Base-by-base conservation (phyloP, 2,113 vertebrate genomes). In the Phrynosoma blainvillii region DNA sequence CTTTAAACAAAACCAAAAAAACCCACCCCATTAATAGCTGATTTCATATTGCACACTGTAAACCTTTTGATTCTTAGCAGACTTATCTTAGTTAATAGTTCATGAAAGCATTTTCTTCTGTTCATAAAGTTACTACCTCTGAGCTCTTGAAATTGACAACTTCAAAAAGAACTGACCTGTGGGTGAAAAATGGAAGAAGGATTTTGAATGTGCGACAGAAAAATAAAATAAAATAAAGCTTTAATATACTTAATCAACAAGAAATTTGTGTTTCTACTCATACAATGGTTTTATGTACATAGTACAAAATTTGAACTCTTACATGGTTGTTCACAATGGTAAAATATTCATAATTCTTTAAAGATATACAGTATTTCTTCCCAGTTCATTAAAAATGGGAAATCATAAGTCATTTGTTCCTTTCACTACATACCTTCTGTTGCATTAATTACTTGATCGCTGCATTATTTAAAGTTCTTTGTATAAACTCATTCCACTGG, bases 121-220 rank as follows among this genome's bases (percentile, higher is more conserved):
- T 80, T 85, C 81, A 54, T 93, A 78, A 89, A 62, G 11, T 85
- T 85, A 82, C 66, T 79, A 52, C 76, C 42, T 86, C 47, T 70
- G 89, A 86, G 27, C 52, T 84, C 13, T 54, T 65, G 30, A 5
- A 40, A 27, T 1, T 27, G 59, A 83, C 23, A 84, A 79, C 8
- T 32, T 84, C 68, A 77, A 86, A 93, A 90, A 52, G 87, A 66
- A 77, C 66, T 56, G 77, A 62, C 87, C 27, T 30, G 42, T 23
- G 16, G 25, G 30, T 1, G 8, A n/a, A 83, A 2, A 11, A 32
- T n/a, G 6, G 6, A 25, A 87, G 11, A 79, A 10, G 21, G 16
- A 47, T 27, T 86, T 62, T 5, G 6, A 54, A 18, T n/a, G 14
- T n/a, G 25, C 13, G 30, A 23, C 71, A 71, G 14, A 11, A 59